Evolutionary conservation across 2,113 vertebrate species (phyloP), one percentile per base, ranked within the genome.

Genomic region (Toxotes chatareus): DNA sequence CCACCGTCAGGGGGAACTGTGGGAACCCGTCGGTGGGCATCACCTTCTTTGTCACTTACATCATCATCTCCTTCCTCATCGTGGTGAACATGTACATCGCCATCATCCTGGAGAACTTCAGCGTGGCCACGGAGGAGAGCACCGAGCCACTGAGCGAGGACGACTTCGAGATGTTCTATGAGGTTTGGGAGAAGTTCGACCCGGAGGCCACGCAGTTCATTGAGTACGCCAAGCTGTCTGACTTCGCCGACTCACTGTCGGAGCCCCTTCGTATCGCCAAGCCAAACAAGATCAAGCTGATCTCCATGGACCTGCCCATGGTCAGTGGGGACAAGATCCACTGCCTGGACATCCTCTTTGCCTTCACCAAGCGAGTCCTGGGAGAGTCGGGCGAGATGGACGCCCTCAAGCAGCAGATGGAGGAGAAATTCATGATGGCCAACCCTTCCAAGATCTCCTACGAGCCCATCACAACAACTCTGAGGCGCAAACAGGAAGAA

Each of bases 41-140:
- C 91, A 94, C 98, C 44, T 99, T 99, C 94, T 99, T 99, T 53
- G 98, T 99, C 76, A 99, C 97, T 17, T 99, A 99, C 86, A 99
- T 99, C 92, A 99, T 99, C 94, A 99, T 99, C 94, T 99, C 97
- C 74, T 99, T 99, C 93, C 97, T 99, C 86, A 99, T 99, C 4
- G 98, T 99, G 89, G 98, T 99, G 72, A 99, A 99, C 95, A 99
- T 99, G 98, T 99, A 99, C 93, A 99, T 99, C 38, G 98, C 98
- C 84, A 99, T 99, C 91, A 99, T 99, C 93, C 93, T 99, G 88
- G 98, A 99, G 95, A 99, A 99, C 95, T 99, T 99, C 94, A 99
- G 98, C 4, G 98, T 99, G 88, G 98, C 98, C 86, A 99, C 98
- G 0, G 98, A 99, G 93, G 98, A 99, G 91, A 99, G 98, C 95